Conservation (phyloP, 2,797 vertebrate species). For the Sebastes taczanowskii region DNA sequence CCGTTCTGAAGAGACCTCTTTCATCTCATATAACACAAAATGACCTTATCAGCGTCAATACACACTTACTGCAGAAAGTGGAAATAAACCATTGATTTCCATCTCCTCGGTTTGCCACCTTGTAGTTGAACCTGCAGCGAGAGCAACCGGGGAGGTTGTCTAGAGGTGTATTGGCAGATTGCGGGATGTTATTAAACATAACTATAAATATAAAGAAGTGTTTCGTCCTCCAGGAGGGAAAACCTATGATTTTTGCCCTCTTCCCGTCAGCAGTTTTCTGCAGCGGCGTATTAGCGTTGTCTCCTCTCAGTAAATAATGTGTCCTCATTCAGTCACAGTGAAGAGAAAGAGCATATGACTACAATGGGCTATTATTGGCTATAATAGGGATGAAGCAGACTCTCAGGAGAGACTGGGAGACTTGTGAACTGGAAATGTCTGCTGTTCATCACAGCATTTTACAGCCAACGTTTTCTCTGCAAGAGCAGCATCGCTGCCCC, state of each 20-base stretch:
- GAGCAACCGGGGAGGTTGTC: constrained; percentile 61
- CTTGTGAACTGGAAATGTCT: constrained; percentile 89
- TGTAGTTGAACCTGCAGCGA: constrained; percentile 57
- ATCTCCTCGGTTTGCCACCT: constrained; percentile 35
- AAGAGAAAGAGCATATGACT: constrained; percentile 90
- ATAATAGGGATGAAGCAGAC: constrained; percentile 90
- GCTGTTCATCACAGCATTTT: constrained; percentile 84
- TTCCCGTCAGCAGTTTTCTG: constrained; percentile 86
- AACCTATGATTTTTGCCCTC: constrained; percentile 81
- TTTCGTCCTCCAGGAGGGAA: constrained; percentile 74
- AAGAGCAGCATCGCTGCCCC: constrained; percentile 74
- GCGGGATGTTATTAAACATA: constrained; percentile 75
- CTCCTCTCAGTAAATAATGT: constrained; percentile 87
- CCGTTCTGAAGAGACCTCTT: neutral
- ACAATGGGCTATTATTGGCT: constrained; percentile 92
- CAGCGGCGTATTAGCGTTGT: constrained; percentile 81
- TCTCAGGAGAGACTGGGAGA: constrained; percentile 87
- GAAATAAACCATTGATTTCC: constrained; percentile 44
- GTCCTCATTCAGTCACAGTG: constrained; percentile 89
- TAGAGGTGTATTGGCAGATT: constrained; percentile 69
- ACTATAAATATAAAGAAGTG: constrained; percentile 82
- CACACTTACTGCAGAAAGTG: constrained; percentile 16
- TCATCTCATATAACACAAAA: constrained; percentile 12
- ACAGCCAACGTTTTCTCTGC: constrained; percentile 78
- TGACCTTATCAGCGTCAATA: constrained; percentile 9